Conservation (phyloP, 2,888 invertebrate species). For the Junonia oenone region DNA sequence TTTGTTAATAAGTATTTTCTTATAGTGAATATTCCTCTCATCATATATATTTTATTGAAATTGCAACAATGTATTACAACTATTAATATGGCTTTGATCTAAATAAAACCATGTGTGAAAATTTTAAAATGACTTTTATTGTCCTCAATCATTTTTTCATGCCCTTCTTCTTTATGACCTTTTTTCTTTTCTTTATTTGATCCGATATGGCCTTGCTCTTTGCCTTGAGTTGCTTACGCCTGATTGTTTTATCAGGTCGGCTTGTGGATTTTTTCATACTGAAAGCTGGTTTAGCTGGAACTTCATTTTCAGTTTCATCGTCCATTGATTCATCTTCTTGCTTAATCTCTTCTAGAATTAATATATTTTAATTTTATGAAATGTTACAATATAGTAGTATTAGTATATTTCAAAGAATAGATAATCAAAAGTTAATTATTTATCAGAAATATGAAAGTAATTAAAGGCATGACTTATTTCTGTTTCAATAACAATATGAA, state of each 20-base stretch:
- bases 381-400: too few relatives aligned
- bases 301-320: constrained; percentile 37
- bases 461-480: too few relatives aligned
- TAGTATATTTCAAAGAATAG: too few relatives aligned
- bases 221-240: constrained; percentile 69
- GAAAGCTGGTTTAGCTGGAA: constrained; percentile 39
- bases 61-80: constrained; percentile 7
- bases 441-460: too few relatives aligned
- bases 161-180: constrained; percentile 58
- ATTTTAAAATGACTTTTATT: constrained; percentile 23
- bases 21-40: neutral
- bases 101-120: constrained; percentile 22
- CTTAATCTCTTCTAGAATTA: constrained; percentile 53
- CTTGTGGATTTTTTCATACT: constrained; percentile 51
- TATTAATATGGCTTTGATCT: constrained; percentile 7
- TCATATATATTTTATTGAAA: constrained; percentile 1
- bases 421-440: too few relatives aligned
- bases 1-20: neutral
- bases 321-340: constrained; percentile 39
- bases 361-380: neutral
- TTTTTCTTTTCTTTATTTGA: constrained; percentile 69
- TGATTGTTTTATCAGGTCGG: constrained; percentile 65
- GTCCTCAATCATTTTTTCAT: constrained; percentile 40
- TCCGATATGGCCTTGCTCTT: constrained; percentile 69
- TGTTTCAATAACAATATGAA: too few relatives aligned